phyloP scores from a whole-genome alignment of 2,888 invertebrate genomes.

The Myopa tessellatipennis region DNA sequence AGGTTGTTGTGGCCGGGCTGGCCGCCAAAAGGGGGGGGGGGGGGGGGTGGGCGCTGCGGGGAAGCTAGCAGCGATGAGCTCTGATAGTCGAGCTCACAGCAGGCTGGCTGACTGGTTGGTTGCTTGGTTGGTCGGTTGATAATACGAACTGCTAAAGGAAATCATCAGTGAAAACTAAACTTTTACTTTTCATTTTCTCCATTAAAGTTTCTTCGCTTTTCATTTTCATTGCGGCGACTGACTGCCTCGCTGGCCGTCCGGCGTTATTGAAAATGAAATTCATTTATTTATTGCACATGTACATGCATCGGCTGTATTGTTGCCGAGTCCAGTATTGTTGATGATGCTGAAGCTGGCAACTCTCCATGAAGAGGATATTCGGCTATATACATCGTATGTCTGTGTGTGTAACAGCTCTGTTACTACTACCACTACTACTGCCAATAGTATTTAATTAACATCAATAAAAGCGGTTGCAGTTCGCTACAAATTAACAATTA shows the following conservation, averaged over 20 bases:
- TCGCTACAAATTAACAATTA: too few relatives aligned
- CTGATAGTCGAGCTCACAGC: not conserved
- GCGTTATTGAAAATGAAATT: slow-evolving; percentile 34
- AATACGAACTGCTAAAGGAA: slow-evolving; percentile 23
- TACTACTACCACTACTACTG: too few relatives aligned
- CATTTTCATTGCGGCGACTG: slow-evolving; percentile 26
- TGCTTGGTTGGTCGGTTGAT: not conserved
- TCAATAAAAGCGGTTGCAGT: too few relatives aligned
- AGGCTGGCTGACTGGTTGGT: not conserved
- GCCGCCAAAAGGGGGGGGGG: not conserved
- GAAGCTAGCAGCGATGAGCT: slow-evolving; percentile 6
- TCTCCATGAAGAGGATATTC: not conserved
- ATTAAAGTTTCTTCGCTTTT: slow-evolving; percentile 27
- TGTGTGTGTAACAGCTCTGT: too few relatives aligned
- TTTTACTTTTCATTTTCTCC: slow-evolving; percentile 61
- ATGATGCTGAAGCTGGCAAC: not conserved
- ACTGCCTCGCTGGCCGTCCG: not conserved
- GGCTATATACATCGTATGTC: too few relatives aligned
- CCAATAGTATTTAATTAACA: too few relatives aligned
- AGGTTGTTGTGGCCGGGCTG: not conserved
- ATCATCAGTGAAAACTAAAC: slow-evolving; percentile 63
- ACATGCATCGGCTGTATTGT: not conserved
- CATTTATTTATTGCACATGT: not conserved
- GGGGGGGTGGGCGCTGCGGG: not conserved
- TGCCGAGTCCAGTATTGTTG: not conserved